phyloP scores from a whole-genome alignment of 2,797 vertebrate species.

The Megalops cyprinoides region DNA sequence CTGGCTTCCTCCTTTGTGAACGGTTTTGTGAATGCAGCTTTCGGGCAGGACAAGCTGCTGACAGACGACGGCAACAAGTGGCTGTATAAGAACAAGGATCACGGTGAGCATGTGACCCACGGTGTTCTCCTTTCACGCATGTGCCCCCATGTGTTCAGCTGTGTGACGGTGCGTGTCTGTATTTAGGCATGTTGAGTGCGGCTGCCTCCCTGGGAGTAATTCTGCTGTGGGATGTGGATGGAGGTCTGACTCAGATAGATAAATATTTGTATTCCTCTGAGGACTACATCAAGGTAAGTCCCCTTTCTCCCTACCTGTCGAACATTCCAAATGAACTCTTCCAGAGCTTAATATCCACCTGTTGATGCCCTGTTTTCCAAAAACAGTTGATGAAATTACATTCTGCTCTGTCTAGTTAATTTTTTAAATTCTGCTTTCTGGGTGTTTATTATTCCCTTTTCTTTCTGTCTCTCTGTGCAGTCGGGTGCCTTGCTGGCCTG shows the following conservation, averaged over 20 bases:
- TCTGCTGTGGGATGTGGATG: slow-evolving; percentile 95
- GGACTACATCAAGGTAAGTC: slow-evolving; percentile 94
- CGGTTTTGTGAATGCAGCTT: slow-evolving; percentile 96
- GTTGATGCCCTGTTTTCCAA: background rate
- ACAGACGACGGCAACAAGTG: slow-evolving; percentile 98
- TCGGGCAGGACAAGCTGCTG: slow-evolving; percentile 96
- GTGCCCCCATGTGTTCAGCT: background rate
- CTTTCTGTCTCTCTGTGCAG: slow-evolving; percentile 61
- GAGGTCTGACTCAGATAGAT: slow-evolving; percentile 96
- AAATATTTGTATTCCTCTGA: slow-evolving; percentile 98
- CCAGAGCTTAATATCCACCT: background rate
- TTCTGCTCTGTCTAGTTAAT: background rate
- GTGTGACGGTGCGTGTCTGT: slow-evolving; percentile 21
- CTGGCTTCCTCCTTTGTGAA: slow-evolving; percentile 98
- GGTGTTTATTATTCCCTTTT: background rate
- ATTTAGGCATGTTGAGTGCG: slow-evolving; percentile 93
- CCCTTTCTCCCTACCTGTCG: background rate
- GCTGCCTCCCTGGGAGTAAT: slow-evolving; percentile 96
- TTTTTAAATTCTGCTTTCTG: background rate
- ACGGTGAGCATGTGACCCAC: slow-evolving; percentile 75
- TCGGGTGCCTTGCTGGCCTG: slow-evolving; percentile 97
- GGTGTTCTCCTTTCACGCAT: background rate
- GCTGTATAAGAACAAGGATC: slow-evolving; percentile 99
- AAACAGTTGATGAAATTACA: background rate
- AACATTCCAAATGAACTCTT: background rate